Evolutionary conservation across 1,140 invertebrate species (phyloP).

Genomic region (Ceratina australensis): DNA sequence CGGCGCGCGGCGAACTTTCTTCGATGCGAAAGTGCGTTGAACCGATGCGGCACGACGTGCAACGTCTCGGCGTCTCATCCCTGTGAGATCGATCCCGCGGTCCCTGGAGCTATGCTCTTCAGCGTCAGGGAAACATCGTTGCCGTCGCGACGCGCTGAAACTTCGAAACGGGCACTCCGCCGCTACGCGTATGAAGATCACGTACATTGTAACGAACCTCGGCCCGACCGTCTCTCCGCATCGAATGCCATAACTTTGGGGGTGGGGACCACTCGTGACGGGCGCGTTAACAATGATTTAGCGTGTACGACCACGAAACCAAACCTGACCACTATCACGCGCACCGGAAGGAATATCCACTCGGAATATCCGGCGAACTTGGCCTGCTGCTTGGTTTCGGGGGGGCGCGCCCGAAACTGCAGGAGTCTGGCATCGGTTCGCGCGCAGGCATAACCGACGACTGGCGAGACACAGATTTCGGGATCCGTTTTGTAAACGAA

Average conservation of each 20-base stretch:
- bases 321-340: constrained; percentile 22
- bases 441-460: not conserved
- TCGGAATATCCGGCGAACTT: constrained; percentile 14
- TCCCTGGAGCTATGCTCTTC: not conserved
- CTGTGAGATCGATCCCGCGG: not conserved
- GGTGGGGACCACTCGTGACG: constrained; percentile 27
- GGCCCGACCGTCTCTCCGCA: not conserved
- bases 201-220: constrained; percentile 13
- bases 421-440: not conserved
- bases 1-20: not conserved
- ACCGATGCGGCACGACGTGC: not conserved
- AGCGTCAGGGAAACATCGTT: not conserved
- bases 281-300: constrained; percentile 46
- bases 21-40: not conserved
- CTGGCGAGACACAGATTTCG: not conserved
- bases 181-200: constrained; percentile 5
- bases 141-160: no score
- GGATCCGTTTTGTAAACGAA: constrained; percentile 21
- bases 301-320: not conserved
- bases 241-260: constrained; percentile 45
- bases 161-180: not conserved
- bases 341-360: constrained; percentile 41
- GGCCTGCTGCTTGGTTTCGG: not conserved
- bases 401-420: no score
- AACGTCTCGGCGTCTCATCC: not conserved